Evolutionary conservation across 2,888 invertebrate species (phyloP).

Genomic region (Mycalesis mineus): DNA sequence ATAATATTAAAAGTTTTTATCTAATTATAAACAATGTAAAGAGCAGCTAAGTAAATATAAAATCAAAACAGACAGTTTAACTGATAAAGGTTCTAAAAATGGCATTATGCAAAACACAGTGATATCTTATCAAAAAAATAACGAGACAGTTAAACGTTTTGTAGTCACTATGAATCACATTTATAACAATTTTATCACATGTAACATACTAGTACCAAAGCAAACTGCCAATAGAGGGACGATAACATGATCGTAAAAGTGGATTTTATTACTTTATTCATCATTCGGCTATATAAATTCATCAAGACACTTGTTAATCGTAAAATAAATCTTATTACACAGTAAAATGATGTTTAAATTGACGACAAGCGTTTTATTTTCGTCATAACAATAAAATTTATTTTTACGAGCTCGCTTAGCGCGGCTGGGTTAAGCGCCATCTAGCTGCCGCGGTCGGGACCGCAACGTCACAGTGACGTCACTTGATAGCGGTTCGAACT

Average conservation of each 20-base stretch:
- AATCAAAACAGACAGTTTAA: slow-evolving; percentile 1
- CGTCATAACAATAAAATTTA: slow-evolving; percentile 79
- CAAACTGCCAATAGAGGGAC: slow-evolving; percentile 65
- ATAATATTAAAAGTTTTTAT: too few species aligned
- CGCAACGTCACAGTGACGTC: slow-evolving; percentile 53
- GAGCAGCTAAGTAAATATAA: not conserved
- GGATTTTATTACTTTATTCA: slow-evolving; percentile 74
- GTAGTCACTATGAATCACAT: slow-evolving; percentile 28
- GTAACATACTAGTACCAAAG: slow-evolving; percentile 43
- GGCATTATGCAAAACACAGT: slow-evolving; percentile 11
- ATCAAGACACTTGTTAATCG: slow-evolving; percentile 78
- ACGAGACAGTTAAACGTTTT: slow-evolving; percentile 19
- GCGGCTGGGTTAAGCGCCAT: slow-evolving; percentile 58
- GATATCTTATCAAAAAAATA: slow-evolving; percentile 23
- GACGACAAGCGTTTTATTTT: slow-evolving; percentile 79
- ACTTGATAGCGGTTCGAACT: slow-evolving; percentile 44
- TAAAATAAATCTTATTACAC: slow-evolving; percentile 78
- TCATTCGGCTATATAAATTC: slow-evolving; percentile 74
- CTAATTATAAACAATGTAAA: not conserved
- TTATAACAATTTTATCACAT: slow-evolving; percentile 30
- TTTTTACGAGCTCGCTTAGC: slow-evolving; percentile 67
- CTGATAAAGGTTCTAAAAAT: slow-evolving; percentile 19
- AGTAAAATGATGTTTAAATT: slow-evolving; percentile 78
- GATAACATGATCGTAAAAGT: slow-evolving; percentile 68
- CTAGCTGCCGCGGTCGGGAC: slow-evolving; percentile 50